Percentiles rank a stretch among this genome's conserved stretches.
Conservation (phyloP, 1,140 invertebrate genomes). For the Drosophila insularis region DNA sequence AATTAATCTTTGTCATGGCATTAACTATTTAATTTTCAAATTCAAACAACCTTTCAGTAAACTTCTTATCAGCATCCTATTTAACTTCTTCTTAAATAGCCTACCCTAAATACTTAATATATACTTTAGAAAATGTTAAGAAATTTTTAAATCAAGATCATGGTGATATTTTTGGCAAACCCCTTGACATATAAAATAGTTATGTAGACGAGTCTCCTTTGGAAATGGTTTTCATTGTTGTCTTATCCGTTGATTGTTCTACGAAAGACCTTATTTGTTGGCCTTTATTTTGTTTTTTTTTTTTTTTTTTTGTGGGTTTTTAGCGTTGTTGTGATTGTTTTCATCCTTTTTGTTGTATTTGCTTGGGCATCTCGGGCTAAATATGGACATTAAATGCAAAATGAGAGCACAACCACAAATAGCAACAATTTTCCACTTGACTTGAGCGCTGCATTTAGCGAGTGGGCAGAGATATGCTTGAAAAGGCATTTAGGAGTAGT, state of each 20-base stretch:
- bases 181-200: too few species aligned
- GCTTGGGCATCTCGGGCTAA: slow-evolving; percentile 53
- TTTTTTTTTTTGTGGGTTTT: slow-evolving; percentile 18
- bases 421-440: slow-evolving; percentile 81
- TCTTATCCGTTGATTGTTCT: neutral
- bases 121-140: too few species aligned
- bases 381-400: slow-evolving; percentile 77
- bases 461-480: slow-evolving; percentile 58
- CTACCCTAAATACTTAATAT: too few species aligned
- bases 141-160: too few species aligned
- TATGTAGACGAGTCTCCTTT: neutral
- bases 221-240: neutral
- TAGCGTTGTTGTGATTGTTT: slow-evolving; percentile 38
- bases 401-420: slow-evolving; percentile 70
- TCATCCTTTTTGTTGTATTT: slow-evolving; percentile 38
- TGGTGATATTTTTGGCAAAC: too few species aligned
- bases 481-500: slow-evolving; percentile 49
- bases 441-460: slow-evolving; percentile 58
- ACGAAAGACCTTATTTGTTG: neutral
- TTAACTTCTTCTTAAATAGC: too few species aligned
- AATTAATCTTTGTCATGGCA: too few species aligned
- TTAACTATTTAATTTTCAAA: too few species aligned
- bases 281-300: slow-evolving; percentile 8
- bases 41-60: too few species aligned
- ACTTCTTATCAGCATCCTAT: too few species aligned